These are phyloP conservation scores for Acyrthosiphon pisum DNA, from an alignment of 1,140 invertebrate genomes.

Conservation along the genomic window DNA sequence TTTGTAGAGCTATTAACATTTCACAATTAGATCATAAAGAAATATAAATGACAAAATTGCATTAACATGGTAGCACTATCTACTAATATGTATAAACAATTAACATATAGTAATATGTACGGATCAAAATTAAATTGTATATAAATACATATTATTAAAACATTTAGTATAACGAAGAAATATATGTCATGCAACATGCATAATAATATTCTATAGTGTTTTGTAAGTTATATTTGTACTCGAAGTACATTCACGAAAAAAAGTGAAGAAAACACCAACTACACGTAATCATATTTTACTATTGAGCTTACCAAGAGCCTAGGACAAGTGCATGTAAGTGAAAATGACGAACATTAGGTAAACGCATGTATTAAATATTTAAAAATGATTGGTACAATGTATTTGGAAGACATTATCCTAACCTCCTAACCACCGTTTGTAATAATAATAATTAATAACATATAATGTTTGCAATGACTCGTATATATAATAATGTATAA, in stretches of 20 bases:
- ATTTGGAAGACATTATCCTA: neutral
- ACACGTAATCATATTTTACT: constrained; percentile 22
- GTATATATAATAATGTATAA: neutral
- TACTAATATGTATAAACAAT: neutral
- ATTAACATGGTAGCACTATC: neutral
- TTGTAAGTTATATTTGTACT: neutral
- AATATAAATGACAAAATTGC: neutral
- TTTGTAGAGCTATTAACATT: constrained; percentile 72
- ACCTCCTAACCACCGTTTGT: neutral
- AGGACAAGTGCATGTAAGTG: constrained; percentile 56
- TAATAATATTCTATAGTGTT: constrained; percentile 4
- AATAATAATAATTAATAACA: constrained; percentile 16
- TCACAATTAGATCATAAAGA: constrained; percentile 39
- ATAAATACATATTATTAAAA: neutral
- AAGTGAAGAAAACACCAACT: constrained; percentile 34
- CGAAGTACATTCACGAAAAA: neutral
- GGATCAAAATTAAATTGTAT: neutral
- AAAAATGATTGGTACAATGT: constrained; percentile 13
- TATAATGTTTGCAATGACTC: neutral
- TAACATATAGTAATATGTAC: neutral
- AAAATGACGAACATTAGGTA: constrained; percentile 53
- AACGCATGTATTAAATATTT: neutral
- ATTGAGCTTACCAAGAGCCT: constrained; percentile 51
- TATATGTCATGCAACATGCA: constrained; percentile 54
- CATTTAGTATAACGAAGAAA: neutral